phyloP scores from a whole-genome alignment of 2,113 vertebrate genomes.

The Erinaceus europaeus region DNA sequence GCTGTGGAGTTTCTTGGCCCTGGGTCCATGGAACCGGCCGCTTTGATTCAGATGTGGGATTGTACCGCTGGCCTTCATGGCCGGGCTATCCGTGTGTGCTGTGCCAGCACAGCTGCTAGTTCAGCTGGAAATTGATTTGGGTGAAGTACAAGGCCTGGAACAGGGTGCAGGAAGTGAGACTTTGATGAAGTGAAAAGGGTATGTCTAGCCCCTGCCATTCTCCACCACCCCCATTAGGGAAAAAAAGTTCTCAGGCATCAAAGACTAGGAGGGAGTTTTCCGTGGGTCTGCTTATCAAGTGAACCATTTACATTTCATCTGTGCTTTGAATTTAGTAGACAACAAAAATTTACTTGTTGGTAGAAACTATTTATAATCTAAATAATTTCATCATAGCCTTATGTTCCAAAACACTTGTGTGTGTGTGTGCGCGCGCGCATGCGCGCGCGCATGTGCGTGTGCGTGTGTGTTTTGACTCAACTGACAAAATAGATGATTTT shows the following conservation, averaged over 20 bases:
- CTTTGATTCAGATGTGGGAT: conserved; percentile 7
- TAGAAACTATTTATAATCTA: conserved; percentile 61
- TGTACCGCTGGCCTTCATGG: not conserved
- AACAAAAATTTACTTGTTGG: conserved; percentile 41
- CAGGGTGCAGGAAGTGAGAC: conserved; percentile 26
- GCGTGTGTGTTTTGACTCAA: conserved; percentile 28
- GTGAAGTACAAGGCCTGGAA: conserved; percentile 40
- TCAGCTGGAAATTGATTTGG: conserved; percentile 1
- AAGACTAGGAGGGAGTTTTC: conserved; percentile 22
- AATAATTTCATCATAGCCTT: conserved; percentile 48
- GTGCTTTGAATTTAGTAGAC: conserved; percentile 56
- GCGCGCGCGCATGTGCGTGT: no score
- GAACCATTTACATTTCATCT: not conserved
- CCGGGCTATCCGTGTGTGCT: accelerated
- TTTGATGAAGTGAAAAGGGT: conserved; percentile 3
- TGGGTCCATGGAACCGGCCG: not conserved
- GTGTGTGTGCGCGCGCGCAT: no score
- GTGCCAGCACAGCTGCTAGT: conserved; percentile 43
- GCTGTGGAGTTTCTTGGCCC: conserved; percentile 28
- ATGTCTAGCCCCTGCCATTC: conserved; percentile 15
- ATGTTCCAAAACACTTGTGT: conserved; percentile 45
- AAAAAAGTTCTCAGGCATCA: not conserved
- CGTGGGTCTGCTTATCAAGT: not conserved
- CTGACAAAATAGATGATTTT: conserved; percentile 63
- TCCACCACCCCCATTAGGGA: no score